These are phyloP conservation scores for Fragum whitleyi DNA, from an alignment of 2,888 invertebrate genomes.

Conservation along the genomic window DNA sequence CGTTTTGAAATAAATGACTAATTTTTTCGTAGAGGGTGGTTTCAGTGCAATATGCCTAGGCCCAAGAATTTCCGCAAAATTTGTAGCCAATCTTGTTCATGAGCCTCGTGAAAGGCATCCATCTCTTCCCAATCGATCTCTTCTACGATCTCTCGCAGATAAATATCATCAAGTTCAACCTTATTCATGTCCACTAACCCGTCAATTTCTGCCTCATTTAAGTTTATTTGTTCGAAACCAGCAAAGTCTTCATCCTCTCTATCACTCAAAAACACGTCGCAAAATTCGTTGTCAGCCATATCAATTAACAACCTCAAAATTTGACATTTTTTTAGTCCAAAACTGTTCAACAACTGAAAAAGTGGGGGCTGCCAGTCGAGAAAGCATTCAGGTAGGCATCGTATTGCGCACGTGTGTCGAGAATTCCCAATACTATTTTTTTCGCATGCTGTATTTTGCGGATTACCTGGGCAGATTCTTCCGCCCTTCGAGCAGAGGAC, in stretches of 20 bases:
- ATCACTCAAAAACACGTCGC: not conserved
- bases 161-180: not conserved
- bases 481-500: not conserved
- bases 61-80: constrained; percentile 1
- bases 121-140: constrained; percentile 18
- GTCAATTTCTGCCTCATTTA: not conserved
- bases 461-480: constrained; percentile 13
- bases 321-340: not conserved
- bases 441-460: not conserved
- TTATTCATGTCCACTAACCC: constrained; percentile 3
- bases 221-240: not conserved
- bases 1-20: not conserved
- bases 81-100: constrained; percentile 13
- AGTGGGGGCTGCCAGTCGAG: not conserved
- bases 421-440: not conserved
- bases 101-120: constrained; percentile 20
- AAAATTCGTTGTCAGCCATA: constrained; percentile 22
- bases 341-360: not conserved
- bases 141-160: constrained; percentile 2
- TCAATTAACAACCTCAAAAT: not conserved
- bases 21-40: not conserved
- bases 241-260: constrained; percentile 29
- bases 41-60: not conserved
- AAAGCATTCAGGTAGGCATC: not conserved
- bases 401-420: not conserved